Evolutionary conservation across 2,113 vertebrate species (phyloP).

Genomic region (Monopterus albus): DNA sequence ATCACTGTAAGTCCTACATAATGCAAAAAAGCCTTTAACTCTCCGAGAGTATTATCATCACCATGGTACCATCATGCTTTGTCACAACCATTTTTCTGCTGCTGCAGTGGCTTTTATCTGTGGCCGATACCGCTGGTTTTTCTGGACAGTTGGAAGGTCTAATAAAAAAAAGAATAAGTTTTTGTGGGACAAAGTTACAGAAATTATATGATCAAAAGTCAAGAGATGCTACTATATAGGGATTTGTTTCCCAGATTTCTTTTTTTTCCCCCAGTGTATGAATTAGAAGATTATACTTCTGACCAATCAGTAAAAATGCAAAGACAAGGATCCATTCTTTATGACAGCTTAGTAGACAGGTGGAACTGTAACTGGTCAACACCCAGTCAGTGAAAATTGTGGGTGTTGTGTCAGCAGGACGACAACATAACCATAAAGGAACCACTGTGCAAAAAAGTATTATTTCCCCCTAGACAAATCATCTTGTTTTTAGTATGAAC

Average conservation of each 20-base stretch:
- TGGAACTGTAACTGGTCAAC: slow-evolving; percentile 35
- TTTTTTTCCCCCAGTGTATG: slow-evolving; percentile 16
- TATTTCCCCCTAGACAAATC: slow-evolving; percentile 28
- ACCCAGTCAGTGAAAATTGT: slow-evolving; percentile 42
- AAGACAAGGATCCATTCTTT: slow-evolving; percentile 15
- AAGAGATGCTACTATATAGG: background rate
- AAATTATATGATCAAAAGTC: slow-evolving; percentile 23
- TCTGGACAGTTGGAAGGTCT: slow-evolving; percentile 26
- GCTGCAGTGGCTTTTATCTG: background rate
- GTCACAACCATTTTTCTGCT: slow-evolving; percentile 7
- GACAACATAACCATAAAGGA: slow-evolving; percentile 30
- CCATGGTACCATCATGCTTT: background rate
- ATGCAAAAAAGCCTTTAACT: slow-evolving; percentile 19
- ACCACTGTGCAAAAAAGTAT: slow-evolving; percentile 13
- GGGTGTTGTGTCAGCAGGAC: slow-evolving; percentile 33
- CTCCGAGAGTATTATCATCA: background rate
- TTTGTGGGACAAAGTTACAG: slow-evolving; percentile 25
- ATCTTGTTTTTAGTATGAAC: slow-evolving; percentile 33
- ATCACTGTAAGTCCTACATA: slow-evolving; percentile 1
- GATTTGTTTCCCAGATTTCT: slow-evolving; percentile 44
- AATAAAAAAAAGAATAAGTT: slow-evolving; percentile 17
- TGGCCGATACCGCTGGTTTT: slow-evolving; percentile 7
- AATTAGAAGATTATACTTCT: slow-evolving; percentile 55
- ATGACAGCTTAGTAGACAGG: slow-evolving; percentile 53
- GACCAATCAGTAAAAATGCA: slow-evolving; percentile 27